A percentile compares a stretch with the other conserved stretches of the same genome.
phyloP scores from a whole-genome alignment of 1,140 invertebrate species.

The Leptopilina boulardi region DNA sequence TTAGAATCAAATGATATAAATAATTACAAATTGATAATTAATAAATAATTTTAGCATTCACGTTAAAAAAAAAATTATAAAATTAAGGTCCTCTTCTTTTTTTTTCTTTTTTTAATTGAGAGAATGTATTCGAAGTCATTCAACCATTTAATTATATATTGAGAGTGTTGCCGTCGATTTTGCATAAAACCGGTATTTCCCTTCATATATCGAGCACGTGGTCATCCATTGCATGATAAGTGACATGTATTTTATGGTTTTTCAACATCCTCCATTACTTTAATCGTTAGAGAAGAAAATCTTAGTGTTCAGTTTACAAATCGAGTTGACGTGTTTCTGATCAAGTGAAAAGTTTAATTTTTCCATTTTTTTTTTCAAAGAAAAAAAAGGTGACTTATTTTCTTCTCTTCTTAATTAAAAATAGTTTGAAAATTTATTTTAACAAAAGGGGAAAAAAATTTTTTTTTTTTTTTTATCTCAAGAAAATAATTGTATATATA shows the following conservation, averaged over 20 bases:
- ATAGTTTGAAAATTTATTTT: not conserved
- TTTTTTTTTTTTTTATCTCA: not conserved
- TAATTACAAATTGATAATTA: no score
- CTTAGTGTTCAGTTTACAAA: not conserved
- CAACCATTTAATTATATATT: not conserved
- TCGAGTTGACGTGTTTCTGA: not conserved
- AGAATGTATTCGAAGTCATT: not conserved
- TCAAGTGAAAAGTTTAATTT: not conserved
- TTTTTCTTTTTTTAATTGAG: not conserved
- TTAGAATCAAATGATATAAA: no score
- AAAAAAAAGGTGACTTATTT: not conserved
- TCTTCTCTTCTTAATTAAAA: not conserved
- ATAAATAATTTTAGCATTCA: no score
- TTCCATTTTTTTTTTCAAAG: no score
- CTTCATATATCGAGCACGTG: slow-evolving; percentile 1
- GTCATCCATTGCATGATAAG: slow-evolving; percentile 16
- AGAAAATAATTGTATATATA: not conserved
- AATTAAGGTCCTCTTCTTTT: no score
- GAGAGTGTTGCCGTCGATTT: not conserved
- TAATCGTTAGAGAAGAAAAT: not conserved
- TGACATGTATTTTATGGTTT: slow-evolving; percentile 11
- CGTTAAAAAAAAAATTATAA: no score
- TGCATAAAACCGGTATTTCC: slow-evolving; percentile 11
- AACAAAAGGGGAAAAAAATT: not conserved
- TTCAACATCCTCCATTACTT: slow-evolving; percentile 4